Conservation (phyloP, 2,888 invertebrate species). For the Chelonus formosanus region DNA sequence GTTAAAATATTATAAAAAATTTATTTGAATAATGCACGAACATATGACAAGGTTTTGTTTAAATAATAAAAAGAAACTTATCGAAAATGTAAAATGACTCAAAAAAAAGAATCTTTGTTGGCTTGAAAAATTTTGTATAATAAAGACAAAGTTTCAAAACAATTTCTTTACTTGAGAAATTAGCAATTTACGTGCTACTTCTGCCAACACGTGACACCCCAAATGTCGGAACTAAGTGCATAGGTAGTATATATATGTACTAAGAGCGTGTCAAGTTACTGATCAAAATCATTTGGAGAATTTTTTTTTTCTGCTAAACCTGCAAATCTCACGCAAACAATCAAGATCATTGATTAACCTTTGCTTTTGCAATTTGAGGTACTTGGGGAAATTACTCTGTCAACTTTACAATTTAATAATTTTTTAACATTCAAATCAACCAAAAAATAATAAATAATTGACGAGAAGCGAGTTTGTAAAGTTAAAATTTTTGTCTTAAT, state of each 20-base stretch:
- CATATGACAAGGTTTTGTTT: no score
- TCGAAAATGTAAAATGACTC: no score
- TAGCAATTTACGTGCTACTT: slow-evolving; percentile 31
- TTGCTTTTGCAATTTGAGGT: not conserved
- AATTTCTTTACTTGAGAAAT: slow-evolving; percentile 19
- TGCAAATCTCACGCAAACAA: slow-evolving; percentile 42
- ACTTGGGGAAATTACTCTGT: not conserved
- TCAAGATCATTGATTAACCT: slow-evolving; percentile 26
- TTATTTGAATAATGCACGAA: no score
- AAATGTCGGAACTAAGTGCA: slow-evolving; percentile 22
- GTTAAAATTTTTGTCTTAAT: no score
- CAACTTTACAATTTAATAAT: no score
- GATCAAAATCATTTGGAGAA: slow-evolving; percentile 34
- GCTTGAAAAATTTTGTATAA: no score
- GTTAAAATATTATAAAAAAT: no score
- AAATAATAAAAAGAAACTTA: no score
- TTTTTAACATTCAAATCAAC: no score
- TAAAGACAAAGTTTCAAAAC: slow-evolving; percentile 14
- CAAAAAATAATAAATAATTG: no score
- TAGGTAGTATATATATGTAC: slow-evolving; percentile 9
- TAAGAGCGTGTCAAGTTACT: slow-evolving; percentile 41
- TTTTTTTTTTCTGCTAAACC: slow-evolving; percentile 31
- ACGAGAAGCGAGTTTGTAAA: no score
- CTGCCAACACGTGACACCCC: slow-evolving; percentile 22
- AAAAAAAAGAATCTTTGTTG: no score